These are phyloP conservation scores for Gymnoscopelus braueri DNA, from an alignment of 2,797 vertebrate species.

Conservation along the genomic window DNA sequence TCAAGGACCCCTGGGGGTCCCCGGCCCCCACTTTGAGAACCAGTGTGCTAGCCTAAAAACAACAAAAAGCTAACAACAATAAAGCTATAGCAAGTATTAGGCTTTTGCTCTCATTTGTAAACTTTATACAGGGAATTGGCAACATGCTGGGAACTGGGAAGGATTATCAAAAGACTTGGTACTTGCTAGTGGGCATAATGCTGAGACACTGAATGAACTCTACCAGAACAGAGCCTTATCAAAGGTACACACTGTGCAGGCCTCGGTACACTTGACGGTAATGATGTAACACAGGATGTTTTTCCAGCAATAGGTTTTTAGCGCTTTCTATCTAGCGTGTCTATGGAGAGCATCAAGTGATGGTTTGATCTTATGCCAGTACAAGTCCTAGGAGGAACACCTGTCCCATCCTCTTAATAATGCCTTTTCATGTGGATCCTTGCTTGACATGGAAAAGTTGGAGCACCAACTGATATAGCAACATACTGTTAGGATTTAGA, in stretches of 20 bases:
- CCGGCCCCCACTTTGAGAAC: too few species aligned
- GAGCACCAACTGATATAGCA: too few species aligned
- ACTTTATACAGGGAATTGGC: conserved; percentile 31
- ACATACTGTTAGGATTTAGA: too few species aligned
- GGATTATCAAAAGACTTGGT: conserved; percentile 66
- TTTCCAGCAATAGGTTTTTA: conserved; percentile 55
- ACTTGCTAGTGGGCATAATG: conserved; percentile 56
- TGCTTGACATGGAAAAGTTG: too few species aligned
- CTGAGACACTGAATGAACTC: conserved; percentile 10
- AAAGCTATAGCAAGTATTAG: too few species aligned
- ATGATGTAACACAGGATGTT: conserved; percentile 62
- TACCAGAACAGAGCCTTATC: conserved; percentile 52
- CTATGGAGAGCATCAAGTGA: conserved; percentile 9
- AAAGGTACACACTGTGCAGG: conserved; percentile 33
- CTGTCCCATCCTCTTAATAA: too few species aligned
- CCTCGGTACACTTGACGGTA: conserved; percentile 29
- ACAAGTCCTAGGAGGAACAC: too few species aligned
- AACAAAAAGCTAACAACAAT: too few species aligned
- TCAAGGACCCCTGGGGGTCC: too few species aligned
- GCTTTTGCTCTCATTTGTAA: conserved; percentile 21
- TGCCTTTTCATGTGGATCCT: too few species aligned
- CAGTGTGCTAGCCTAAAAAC: too few species aligned
- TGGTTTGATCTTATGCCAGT: background rate
- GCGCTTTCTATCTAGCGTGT: conserved; percentile 1
- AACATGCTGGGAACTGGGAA: conserved; percentile 41